Percentiles rank a stretch among this genome's conserved stretches.
Conservation (phyloP, 2,113 vertebrate species). For the Trogon melanurus region DNA sequence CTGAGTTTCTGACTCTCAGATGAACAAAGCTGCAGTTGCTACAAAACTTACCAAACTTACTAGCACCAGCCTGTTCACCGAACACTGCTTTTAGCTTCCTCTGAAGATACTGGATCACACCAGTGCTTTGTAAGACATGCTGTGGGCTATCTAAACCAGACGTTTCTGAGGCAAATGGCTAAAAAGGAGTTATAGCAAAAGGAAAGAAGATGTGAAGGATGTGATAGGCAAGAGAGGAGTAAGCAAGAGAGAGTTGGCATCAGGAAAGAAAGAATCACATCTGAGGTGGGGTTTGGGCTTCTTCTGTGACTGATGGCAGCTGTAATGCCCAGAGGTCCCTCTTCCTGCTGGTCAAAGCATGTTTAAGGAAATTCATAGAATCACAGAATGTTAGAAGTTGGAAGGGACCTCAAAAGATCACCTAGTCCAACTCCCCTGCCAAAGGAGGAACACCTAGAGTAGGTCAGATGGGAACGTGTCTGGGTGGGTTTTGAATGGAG, state of each 20-base stretch:
- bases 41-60: background rate
- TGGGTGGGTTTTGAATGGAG: too few relatives aligned
- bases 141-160: background rate
- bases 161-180: background rate
- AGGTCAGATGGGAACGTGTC: too few relatives aligned
- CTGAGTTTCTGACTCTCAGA: background rate
- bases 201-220: background rate
- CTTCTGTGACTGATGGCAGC: background rate
- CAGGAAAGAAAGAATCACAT: background rate
- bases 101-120: background rate
- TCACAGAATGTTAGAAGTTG: too few relatives aligned
- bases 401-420: too few relatives aligned
- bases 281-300: background rate
- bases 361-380: background rate
- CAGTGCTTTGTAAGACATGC: accelerated
- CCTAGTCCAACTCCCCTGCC: too few relatives aligned
- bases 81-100: background rate
- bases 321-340: background rate
- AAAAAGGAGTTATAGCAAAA: background rate
- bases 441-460: too few relatives aligned
- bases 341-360: background rate
- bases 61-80: background rate
- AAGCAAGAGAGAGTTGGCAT: background rate
- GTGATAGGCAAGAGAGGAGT: background rate
- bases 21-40: background rate